These are phyloP conservation scores for Siphamia tubifer DNA, from an alignment of 2,113 vertebrate species.

Conservation along the genomic window DNA sequence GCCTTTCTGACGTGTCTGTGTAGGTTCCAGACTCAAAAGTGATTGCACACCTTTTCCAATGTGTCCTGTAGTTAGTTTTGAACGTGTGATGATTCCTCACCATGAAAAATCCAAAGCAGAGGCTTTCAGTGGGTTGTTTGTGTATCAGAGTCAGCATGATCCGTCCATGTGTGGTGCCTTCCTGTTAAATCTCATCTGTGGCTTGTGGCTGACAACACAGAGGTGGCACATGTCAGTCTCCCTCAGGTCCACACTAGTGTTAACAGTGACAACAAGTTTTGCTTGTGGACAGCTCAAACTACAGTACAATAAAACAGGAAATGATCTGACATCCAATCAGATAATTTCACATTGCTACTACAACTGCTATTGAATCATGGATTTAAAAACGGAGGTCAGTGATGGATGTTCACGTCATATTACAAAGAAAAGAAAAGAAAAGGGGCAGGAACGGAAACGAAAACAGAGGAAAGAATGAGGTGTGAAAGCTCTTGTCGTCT, in stretches of 20 bases:
- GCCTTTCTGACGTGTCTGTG: too few species aligned
- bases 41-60: too few species aligned
- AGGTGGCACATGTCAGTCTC: not conserved
- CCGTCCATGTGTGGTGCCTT: too few species aligned
- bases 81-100: too few species aligned
- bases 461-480: constrained; percentile 5
- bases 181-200: not conserved
- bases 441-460: constrained; percentile 6
- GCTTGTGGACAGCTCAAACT: not conserved
- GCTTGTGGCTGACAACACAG: not conserved
- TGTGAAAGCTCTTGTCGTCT: constrained; percentile 21
- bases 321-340: too few species aligned
- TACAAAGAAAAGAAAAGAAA: not conserved
- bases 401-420: not conserved
- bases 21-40: too few species aligned
- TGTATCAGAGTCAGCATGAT: not conserved
- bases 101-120: not conserved
- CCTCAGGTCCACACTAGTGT: not conserved
- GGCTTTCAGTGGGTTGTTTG: not conserved
- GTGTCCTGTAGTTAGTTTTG: too few species aligned
- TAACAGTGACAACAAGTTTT: not conserved
- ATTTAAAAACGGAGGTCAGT: not conserved
- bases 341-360: too few species aligned
- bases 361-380: too few species aligned
- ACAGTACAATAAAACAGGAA: not conserved